These are phyloP conservation scores for Hydrolagus affinis DNA, from an alignment of 2,113 vertebrate species.

Conservation along the genomic window DNA sequence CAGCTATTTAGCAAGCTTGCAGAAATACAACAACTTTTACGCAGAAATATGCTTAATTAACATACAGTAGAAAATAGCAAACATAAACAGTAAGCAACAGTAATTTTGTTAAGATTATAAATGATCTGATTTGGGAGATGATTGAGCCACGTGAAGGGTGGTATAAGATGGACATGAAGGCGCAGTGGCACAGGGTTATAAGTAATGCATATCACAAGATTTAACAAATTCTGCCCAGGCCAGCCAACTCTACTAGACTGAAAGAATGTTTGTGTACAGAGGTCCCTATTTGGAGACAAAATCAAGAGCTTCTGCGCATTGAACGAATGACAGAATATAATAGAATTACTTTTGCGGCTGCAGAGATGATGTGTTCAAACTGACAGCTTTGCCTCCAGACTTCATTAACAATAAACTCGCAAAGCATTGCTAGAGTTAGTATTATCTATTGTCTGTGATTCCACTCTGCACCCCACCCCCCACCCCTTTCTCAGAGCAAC, in stretches of 20 bases:
- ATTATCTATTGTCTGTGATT: neutral
- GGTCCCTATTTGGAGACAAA: neutral
- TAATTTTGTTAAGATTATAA: neutral
- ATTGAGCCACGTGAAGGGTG: neutral
- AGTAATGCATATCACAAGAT: neutral
- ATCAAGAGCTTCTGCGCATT: neutral
- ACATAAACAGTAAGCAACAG: neutral
- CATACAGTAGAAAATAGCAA: too few relatives aligned
- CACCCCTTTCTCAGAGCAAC: neutral
- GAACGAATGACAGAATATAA: constrained; percentile 4
- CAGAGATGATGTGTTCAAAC: neutral
- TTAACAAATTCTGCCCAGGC: neutral
- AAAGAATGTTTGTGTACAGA: constrained; percentile 7
- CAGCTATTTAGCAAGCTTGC: too few relatives aligned
- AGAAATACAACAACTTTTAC: too few relatives aligned
- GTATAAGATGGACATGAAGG: neutral
- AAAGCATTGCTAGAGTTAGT: neutral
- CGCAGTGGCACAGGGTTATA: neutral
- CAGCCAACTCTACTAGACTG: neutral
- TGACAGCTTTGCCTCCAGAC: neutral
- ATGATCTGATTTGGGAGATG: neutral
- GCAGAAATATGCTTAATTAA: too few relatives aligned
- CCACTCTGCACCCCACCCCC: neutral
- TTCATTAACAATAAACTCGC: neutral
- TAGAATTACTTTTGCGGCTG: constrained; percentile 10